phyloP scores from a whole-genome alignment of 2,113 vertebrate species.

The Tautogolabrus adspersus region DNA sequence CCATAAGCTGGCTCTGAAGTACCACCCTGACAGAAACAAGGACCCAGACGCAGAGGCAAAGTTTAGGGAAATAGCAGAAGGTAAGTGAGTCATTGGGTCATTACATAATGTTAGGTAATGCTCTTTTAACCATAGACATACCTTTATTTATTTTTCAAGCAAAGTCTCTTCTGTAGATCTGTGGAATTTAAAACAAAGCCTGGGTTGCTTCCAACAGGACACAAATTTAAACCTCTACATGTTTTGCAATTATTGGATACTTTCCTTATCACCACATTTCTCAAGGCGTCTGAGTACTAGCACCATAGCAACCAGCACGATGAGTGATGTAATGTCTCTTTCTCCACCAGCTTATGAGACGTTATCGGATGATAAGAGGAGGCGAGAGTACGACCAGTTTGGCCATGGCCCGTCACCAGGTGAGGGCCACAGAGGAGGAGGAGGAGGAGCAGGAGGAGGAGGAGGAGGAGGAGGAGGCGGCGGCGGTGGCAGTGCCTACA shows the following conservation, averaged over 20 bases:
- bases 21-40: slow-evolving; percentile 98
- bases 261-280: background rate
- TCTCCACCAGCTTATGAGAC: slow-evolving; percentile 91
- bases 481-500: slow-evolving; percentile 67
- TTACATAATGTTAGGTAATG: background rate
- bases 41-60: slow-evolving; percentile 92
- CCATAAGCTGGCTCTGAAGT: slow-evolving; percentile 95
- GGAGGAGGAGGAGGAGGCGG: slow-evolving; percentile 50
- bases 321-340: background rate
- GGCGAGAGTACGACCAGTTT: slow-evolving; percentile 91
- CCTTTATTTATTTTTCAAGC: background rate
- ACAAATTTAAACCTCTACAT: background rate
- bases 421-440: slow-evolving; percentile 40
- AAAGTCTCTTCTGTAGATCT: too few relatives aligned
- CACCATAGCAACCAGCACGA: background rate
- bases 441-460: too few relatives aligned
- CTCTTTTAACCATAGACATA: background rate
- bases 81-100: slow-evolving; percentile 72
- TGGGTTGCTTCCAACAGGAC: background rate
- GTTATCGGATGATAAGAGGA: slow-evolving; percentile 90
- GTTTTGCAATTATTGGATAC: background rate
- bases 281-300: background rate
- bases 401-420: slow-evolving; percentile 81
- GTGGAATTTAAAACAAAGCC: background rate
- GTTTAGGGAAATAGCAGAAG: slow-evolving; percentile 97